These are phyloP conservation scores for Aviceda subcristata DNA, from an alignment of 2,113 vertebrate genomes.

Conservation along the genomic window DNA sequence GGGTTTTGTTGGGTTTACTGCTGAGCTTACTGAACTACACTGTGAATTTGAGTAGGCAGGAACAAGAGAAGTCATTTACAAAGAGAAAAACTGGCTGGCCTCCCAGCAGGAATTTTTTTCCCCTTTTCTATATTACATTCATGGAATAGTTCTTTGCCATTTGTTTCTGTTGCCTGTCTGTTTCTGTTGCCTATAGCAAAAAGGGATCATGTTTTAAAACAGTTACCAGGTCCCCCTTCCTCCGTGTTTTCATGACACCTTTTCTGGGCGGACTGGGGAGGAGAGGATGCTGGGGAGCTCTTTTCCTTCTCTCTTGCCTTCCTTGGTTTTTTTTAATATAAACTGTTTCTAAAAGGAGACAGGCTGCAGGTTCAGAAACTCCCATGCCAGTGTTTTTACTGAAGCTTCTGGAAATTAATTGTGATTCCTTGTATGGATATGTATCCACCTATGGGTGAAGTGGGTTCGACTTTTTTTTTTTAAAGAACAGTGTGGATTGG, in stretches of 20 bases:
- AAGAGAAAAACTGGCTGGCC: background rate
- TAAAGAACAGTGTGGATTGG: background rate
- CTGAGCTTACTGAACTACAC: background rate
- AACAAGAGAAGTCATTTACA: constrained; percentile 10
- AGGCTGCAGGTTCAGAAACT: background rate
- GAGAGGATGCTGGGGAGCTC: background rate
- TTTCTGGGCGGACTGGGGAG: background rate
- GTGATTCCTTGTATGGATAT: background rate
- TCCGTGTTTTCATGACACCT: background rate
- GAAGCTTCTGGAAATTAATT: background rate
- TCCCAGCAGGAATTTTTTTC: constrained; percentile 28
- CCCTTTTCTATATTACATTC: constrained; percentile 27
- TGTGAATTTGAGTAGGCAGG: background rate
- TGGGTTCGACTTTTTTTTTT: background rate
- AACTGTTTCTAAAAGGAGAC: background rate
- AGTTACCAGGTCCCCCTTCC: background rate
- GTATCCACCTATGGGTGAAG: background rate
- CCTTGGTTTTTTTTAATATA: background rate
- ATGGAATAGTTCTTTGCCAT: constrained; percentile 25
- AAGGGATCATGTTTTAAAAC: background rate
- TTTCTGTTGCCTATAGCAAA: constrained; percentile 41
- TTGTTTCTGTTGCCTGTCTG: constrained; percentile 21
- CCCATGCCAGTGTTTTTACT: background rate
- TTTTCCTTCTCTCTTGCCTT: background rate
- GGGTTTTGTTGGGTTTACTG: background rate